phyloP scores from a whole-genome alignment of 1,140 invertebrate species.

The Bactericera cockerelli region DNA sequence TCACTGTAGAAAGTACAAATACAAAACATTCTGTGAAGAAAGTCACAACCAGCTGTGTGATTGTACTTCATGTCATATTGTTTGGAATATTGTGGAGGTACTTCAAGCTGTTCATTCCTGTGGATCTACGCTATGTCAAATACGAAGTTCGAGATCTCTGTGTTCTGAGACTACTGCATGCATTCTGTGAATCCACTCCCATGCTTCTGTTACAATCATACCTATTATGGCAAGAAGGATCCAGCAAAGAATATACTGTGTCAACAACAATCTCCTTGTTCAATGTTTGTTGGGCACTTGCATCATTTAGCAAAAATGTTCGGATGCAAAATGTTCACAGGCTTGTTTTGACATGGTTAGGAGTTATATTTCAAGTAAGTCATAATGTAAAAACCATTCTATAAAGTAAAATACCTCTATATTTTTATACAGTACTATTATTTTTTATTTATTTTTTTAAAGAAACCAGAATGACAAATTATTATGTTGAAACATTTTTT shows the following conservation, averaged over 20 bases:
- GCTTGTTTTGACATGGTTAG: conserved; percentile 72
- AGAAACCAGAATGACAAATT: too few species aligned
- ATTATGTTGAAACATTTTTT: too few species aligned
- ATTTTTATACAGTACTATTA: too few species aligned
- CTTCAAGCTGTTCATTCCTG: conserved; percentile 69
- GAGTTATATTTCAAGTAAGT: conserved; percentile 59
- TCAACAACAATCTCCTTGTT: conserved; percentile 64
- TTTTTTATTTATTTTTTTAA: too few species aligned
- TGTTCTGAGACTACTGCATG: conserved; percentile 67
- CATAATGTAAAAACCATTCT: too few species aligned
- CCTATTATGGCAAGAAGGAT: conserved; percentile 38
- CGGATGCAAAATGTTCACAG: conserved; percentile 61
- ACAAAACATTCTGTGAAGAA: conserved; percentile 15
- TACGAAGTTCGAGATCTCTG: conserved; percentile 57
- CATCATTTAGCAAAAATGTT: conserved; percentile 80
- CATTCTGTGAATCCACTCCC: conserved; percentile 72
- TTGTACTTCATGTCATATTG: conserved; percentile 56
- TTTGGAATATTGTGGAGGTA: conserved; percentile 78
- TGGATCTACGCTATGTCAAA: conserved; percentile 66
- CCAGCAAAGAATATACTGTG: conserved; percentile 48
- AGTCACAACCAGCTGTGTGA: conserved; percentile 28
- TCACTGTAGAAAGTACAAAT: conserved; percentile 14
- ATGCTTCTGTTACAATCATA: conserved; percentile 72
- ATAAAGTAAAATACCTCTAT: too few species aligned
- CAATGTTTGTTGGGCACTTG: conserved; percentile 76